phyloP scores from a whole-genome alignment of 2,888 invertebrate species.

The Polydrusus pterygomalis region DNA sequence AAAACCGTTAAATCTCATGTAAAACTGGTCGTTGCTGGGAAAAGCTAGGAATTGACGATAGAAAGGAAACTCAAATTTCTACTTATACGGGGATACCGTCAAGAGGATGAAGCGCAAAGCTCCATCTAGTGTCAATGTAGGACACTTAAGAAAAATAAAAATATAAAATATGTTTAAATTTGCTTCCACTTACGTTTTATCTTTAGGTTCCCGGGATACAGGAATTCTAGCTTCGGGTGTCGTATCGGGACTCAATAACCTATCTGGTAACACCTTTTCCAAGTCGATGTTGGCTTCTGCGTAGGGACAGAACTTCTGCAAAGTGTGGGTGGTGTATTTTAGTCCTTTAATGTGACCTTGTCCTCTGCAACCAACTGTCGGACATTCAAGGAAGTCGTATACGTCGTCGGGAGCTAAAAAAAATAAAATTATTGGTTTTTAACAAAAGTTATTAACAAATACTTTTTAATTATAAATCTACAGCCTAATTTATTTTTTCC shows the following conservation, averaged over 20 bases:
- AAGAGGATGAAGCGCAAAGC: no score
- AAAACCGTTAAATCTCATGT: no score
- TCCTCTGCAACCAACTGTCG: constrained; percentile 90
- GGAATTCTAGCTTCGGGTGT: constrained; percentile 69
- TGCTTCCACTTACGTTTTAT: constrained; percentile 63
- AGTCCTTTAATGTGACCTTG: constrained; percentile 91
- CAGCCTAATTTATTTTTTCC: no score
- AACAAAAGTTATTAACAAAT: no score
- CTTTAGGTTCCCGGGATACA: constrained; percentile 69
- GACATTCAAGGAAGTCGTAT: constrained; percentile 80
- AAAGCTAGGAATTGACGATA: no score
- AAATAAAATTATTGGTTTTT: background rate
- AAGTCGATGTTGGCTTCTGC: constrained; percentile 75
- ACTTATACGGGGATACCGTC: no score
- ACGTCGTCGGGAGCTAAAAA: constrained; percentile 79
- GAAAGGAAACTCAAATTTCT: no score
- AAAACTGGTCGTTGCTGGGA: no score
- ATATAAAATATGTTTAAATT: background rate
- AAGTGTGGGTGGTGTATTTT: constrained; percentile 82
- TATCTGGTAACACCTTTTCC: constrained; percentile 73
- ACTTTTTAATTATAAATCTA: no score
- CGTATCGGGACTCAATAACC: constrained; percentile 72
- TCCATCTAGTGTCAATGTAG: no score
- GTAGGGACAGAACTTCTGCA: constrained; percentile 86
- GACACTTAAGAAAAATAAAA: no score